Base-by-base conservation (phyloP, 2,113 vertebrate genomes). In the Gobio gobio region DNA sequence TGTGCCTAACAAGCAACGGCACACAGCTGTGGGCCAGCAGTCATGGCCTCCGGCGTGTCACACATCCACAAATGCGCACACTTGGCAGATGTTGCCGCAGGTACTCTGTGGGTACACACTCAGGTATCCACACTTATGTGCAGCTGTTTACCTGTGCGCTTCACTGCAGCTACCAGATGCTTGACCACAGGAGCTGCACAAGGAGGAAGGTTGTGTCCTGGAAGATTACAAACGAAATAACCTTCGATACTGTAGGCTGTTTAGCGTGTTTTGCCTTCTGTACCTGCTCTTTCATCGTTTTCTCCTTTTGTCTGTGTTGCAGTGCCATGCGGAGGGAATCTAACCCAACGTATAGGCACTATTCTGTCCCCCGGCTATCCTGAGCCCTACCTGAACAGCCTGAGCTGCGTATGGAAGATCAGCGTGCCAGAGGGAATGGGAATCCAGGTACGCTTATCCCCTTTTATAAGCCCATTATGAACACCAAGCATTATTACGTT, bases 401-500 rank as follows among this genome's bases (percentile, higher is more conserved):
- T 99, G 88, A 99, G 99, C 94, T 99, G 98, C 5, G 96, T 99
- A 51, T 99, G 98, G 98, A 99, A 97, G 92, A 99, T 99, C 89
- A 95, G 95, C 0, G 98, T 99, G 78, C 98, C 97, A 0, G 98
- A 99, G 87, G 98, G 98, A 66, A 97, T 97, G 0, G 98, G 98
- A 87, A 98, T 99, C 59, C 98, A 99, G 97, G 98, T 99, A 94
- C 14, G 1, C 77, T 26, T 3, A 16, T 9, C 13, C 5, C 18
- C 16, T 70, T 43, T 72, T 72, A 10, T 22, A 70, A 40, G 66
- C 3, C 33, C 66, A 22, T 40, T 22, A 68, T 68, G 33, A 40
- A 70, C 22, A 10, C 18, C 40, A 68, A 68, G 18, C 64, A 22
- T 40, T 5, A 54, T 20, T 16, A 56, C 16, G 5, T 51, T 4